A percentile compares a stretch with the other conserved stretches of the same genome.
Conservation (phyloP, 2,797 vertebrate genomes). For the Acipenser transmontanus region DNA sequence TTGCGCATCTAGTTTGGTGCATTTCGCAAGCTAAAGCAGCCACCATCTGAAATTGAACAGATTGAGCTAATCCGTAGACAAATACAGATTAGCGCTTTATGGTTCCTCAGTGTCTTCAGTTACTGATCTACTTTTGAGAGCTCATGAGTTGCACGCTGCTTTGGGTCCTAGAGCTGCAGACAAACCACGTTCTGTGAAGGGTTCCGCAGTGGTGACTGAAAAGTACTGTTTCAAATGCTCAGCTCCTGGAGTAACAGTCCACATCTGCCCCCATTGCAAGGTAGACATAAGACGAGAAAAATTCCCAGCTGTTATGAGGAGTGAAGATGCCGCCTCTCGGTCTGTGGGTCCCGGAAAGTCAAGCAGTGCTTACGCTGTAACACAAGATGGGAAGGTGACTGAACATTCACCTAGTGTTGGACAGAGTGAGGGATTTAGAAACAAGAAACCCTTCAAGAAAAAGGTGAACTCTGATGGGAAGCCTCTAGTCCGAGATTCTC, state of each 20-base stretch:
- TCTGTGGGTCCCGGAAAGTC: background rate
- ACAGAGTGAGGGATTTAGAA: no score
- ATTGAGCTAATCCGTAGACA: background rate
- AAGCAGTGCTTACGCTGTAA: background rate
- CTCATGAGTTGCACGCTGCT: conserved; percentile 3
- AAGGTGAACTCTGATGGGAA: no score
- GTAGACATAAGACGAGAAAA: background rate
- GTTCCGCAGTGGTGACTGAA: background rate
- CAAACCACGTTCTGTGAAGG: background rate
- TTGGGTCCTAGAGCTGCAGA: background rate
- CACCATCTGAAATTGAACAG: no score
- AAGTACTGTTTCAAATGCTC: background rate
- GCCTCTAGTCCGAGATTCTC: background rate
- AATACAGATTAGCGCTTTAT: conserved; percentile 9
- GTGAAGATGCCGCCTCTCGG: background rate
- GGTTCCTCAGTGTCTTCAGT: background rate
- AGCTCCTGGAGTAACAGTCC: background rate
- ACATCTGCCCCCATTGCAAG: background rate
- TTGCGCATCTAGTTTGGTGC: no score
- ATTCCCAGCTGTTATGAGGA: background rate
- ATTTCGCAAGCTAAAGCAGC: no score
- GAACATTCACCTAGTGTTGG: no score
- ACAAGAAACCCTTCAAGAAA: no score
- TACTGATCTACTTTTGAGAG: conserved; percentile 9
- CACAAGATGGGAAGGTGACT: background rate